Evolutionary conservation across 2,113 vertebrate genomes (phyloP).

Genomic region (Ellobius talpinus): DNA sequence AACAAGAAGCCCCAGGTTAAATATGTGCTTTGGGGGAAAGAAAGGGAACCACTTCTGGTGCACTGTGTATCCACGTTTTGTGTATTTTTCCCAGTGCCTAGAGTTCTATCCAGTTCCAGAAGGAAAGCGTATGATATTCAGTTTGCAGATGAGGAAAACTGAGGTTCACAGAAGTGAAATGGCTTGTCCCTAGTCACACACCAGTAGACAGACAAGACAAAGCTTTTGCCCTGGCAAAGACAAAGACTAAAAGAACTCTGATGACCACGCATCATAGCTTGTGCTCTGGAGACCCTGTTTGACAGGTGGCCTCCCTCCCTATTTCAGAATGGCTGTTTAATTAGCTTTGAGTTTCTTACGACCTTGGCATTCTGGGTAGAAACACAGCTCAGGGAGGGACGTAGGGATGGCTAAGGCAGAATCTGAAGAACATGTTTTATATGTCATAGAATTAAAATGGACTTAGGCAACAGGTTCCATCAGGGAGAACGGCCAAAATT

Average conservation of each 20-base stretch:
- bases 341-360: neutral
- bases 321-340: conserved; percentile 6
- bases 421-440: neutral
- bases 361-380: neutral
- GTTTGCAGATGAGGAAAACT: neutral
- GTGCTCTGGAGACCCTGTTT: neutral
- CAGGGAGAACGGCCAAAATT: conserved; percentile 24
- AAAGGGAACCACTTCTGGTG: neutral
- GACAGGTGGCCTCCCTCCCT: neutral
- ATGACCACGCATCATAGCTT: fast-evolving
- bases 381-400: neutral
- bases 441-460: conserved; percentile 63
- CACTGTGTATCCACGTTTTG: fast-evolving
- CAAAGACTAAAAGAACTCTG: neutral
- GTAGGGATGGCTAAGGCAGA: neutral
- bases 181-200: neutral
- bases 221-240: neutral
- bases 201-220: neutral
- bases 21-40: neutral
- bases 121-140: neutral
- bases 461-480: neutral
- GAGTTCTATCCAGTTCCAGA: neutral
- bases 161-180: neutral
- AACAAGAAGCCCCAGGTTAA: neutral
- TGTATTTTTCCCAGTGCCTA: neutral